Base-by-base conservation (phyloP, 2,797 vertebrate genomes). In the Hydrophis major region DNA sequence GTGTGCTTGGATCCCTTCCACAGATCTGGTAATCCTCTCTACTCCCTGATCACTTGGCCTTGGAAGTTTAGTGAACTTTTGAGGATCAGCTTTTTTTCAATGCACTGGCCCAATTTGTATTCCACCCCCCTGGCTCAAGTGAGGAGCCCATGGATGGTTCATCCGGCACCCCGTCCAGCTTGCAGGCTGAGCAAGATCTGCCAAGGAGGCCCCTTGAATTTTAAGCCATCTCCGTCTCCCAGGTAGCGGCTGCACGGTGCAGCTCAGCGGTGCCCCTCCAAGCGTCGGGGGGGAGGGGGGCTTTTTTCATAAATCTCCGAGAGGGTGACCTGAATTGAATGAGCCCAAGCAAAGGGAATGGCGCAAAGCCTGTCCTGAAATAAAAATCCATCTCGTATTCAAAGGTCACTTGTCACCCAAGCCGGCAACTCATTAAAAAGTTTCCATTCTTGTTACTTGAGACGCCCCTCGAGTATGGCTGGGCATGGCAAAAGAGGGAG, bases 211-310 rank as follows among this genome's bases (percentile, higher is more conserved):
- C 63, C n/a, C 28, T 6, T 32, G 28, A 69, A 16, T 27, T 4
- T 61, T 61, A 63, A 63, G 61, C 27, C 27, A 12, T 3, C 27
- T 28, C 61, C 0, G 4, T 63, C 27, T 63, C 27, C 11, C 25
- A 27, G 25, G 8, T 27, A 61, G 25, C 8, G 25, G 25, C 60
- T 63, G 61, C 25, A 11, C 1, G 0, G 10, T 0, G 11, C 27
- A 66, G 27, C 61, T 66, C 27, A n/a, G 61, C 0, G 0, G 10
- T 3, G 61, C 61, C 1, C 27, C 61, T n/a, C 11, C 12, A 13
- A n/a, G 3, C 0, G 4, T 13, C 11, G 47, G 47, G 47, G 47
- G 1, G 2, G 10, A 1, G 1, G 11, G 4, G 61, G 10, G 1
- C 0, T 27, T 63, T 63, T 63, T 63, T n/a, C 61, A n/a, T 66